These are phyloP conservation scores for Phalacrocorax aristotelis DNA, from an alignment of 2,113 vertebrate species.

Conservation along the genomic window DNA sequence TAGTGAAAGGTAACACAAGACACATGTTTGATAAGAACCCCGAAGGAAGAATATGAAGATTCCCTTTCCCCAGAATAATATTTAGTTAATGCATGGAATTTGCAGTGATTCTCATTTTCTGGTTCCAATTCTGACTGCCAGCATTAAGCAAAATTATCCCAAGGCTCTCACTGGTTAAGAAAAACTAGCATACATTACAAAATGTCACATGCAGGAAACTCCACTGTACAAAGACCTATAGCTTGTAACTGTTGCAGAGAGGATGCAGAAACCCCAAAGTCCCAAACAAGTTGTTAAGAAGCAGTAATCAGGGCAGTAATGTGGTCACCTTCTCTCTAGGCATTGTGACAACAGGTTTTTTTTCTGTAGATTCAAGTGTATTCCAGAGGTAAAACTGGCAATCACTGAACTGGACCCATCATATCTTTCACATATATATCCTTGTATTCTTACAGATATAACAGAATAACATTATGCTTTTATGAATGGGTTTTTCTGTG, in stretches of 20 bases:
- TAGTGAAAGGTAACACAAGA: constrained; percentile 34
- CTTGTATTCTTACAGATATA: not conserved
- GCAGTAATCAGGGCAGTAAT: not conserved
- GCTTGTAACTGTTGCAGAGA: not conserved
- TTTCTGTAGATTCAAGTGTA: not conserved
- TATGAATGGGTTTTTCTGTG: rapidly evolving
- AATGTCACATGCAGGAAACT: not conserved
- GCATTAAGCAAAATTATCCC: not conserved
- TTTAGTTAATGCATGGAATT: constrained; percentile 34
- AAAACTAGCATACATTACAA: not conserved
- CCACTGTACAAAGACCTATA: not conserved
- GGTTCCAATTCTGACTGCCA: not conserved
- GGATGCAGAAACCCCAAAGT: not conserved
- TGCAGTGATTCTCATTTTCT: not conserved
- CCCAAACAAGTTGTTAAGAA: not conserved
- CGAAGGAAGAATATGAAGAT: constrained; percentile 15
- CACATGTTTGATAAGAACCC: constrained; percentile 56
- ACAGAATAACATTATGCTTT: not conserved
- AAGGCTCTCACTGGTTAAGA: not conserved
- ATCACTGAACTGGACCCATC: not conserved
- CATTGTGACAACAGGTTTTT: not conserved
- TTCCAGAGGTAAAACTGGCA: not conserved
- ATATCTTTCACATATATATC: not conserved
- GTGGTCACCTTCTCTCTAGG: not conserved
- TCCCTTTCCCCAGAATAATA: not conserved